Base-by-base conservation (phyloP, 2,113 vertebrate species). In the Toxostoma redivivum region DNA sequence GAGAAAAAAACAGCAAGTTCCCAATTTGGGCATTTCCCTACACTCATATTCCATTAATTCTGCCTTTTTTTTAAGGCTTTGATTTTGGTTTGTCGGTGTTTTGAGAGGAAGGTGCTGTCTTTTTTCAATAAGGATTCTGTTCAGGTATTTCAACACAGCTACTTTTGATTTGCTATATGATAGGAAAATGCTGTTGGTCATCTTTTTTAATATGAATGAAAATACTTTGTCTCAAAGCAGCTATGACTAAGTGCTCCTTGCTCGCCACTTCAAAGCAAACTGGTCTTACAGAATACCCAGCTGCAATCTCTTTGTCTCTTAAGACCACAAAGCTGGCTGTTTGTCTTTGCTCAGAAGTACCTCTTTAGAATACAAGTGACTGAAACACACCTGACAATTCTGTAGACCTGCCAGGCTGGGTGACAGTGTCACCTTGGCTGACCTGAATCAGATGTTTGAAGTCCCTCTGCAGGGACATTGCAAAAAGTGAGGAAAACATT, bases 1-100 rank as follows among this genome's bases (percentile, higher is more conserved):
- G 40, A 73, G 21, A 31, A 67, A 77, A 90, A 72, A 13, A 0
- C 1, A 17, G 0, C 3, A 6, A 30, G 6, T 38, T 61, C 4
- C 21, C 1, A 19, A 27, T n/a, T 20, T 2, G 1, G 5, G 8
- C 1, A 8, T 78, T 85, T 78, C 27, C 15, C 9, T 71, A 14
- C 25, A 50, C 4, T 73, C 19, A 15, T 25, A 40, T 74, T 70
- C 12, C 4, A 38, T 69, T 61, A 74, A 53, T 70, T 70, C 10
- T n/a, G 9, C 2, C 11, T 37, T 84, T 47, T 47, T 51, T 60
- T n/a, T 19, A 57, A 81, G 19, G 11, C 13, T 69, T 87, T 77
- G 5, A 20, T 66, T 81, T 51, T 65, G 4, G 1, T 65, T 74
- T 70, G 3, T 40, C 12, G 72, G 5, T 62, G 15, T n/a, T 91